Evolutionary conservation across 2,797 vertebrate genomes (phyloP), one percentile per base, ranked within the genome.

Genomic region (Ctenopoma kingsleyae): DNA sequence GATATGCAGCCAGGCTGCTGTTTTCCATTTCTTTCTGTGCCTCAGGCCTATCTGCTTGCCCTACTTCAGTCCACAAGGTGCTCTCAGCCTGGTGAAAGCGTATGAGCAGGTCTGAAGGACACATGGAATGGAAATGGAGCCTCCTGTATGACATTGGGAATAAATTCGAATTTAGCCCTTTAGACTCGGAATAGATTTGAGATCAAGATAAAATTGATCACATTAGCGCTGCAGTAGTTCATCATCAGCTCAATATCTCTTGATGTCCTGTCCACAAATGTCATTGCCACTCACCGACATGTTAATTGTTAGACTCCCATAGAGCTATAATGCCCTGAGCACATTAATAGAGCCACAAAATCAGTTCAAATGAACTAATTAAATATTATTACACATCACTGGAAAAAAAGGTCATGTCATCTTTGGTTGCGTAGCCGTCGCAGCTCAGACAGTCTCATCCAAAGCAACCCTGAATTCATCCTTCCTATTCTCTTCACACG

Each of bases 21-120:
- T 78, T 80, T 88, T 71, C 71, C 75, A 74, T 76, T 84, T 78
- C 66, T 61, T 57, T 48, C 40, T 44, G 23, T 20, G 78, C 82
- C 78, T 66, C 30, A 3, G 85, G 88, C 77, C 61, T 35, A 16
- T 27, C 20, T n/a, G 52, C 71, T 44, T 25, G 81, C 73, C 84
- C 85, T 81, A 84, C 78, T 88, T 88, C 62, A 49, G 52, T 85
- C 76, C 80, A 81, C 73, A 66, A 85, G 87, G 82, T 85, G 77
- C 58, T 85, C 65, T 73, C 56, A 35, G 77, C 38, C 51, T 66
- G 43, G 68, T 58, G 41, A 68, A 66, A 53, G 70, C 49, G 73
- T 41, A 61, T 4, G 60, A 54, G 61, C 5, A 5, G 69, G 53
- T 49, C 76, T 58, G 64, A 63, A 76, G 61, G 86, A 79, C 66